Conservation (phyloP, 1,140 invertebrate genomes). For the Penaeus japonicus region DNA sequence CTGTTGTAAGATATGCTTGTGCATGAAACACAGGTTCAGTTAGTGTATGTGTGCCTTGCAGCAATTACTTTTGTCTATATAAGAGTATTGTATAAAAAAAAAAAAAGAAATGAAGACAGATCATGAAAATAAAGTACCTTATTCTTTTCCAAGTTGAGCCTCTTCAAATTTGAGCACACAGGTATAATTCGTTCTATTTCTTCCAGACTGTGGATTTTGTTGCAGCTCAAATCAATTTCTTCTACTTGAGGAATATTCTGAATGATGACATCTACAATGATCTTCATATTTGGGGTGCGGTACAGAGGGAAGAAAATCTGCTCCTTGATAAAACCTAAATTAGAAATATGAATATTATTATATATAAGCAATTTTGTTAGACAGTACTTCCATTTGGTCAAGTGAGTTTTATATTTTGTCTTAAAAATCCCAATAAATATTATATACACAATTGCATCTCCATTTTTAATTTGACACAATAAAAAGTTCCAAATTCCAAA, state of each 20-base stretch:
- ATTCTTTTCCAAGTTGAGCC: slow-evolving; percentile 83
- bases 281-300: slow-evolving; percentile 75
- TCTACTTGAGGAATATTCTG: slow-evolving; percentile 83
- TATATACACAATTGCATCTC: too few species aligned
- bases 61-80: too few species aligned
- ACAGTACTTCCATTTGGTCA: too few species aligned
- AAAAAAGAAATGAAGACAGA: neutral
- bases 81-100: neutral
- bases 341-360: slow-evolving; percentile 16
- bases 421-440: slow-evolving; percentile 9
- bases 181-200: slow-evolving; percentile 71
- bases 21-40: too few species aligned
- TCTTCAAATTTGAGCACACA: slow-evolving; percentile 78
- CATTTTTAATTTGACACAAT: too few species aligned
- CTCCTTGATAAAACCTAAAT: slow-evolving; percentile 72
- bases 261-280: slow-evolving; percentile 79
- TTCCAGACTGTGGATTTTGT: slow-evolving; percentile 76
- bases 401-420: neutral
- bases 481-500: too few species aligned
- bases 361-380: neutral
- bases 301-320: slow-evolving; percentile 67
- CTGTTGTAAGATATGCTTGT: too few species aligned
- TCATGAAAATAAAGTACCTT: slow-evolving; percentile 70
- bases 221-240: slow-evolving; percentile 83
- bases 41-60: too few species aligned